These are phyloP conservation scores for Rhinella marina DNA, from an alignment of 2,797 vertebrate species.

Conservation along the genomic window DNA sequence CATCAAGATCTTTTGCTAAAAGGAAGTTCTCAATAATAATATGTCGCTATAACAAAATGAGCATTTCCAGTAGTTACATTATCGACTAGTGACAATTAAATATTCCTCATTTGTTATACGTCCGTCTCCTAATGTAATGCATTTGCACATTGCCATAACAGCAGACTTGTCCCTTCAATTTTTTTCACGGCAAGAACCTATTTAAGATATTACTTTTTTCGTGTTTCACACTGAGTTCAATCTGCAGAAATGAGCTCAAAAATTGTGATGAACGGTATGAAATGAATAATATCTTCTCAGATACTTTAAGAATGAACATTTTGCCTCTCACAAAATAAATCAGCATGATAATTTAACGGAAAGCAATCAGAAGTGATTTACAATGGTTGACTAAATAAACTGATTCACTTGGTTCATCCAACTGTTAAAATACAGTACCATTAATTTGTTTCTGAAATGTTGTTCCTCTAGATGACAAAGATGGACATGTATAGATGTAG, in stretches of 20 bases:
- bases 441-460: neutral
- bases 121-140: neutral
- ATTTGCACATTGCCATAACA: constrained; percentile 7
- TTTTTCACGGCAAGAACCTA: constrained; percentile 29
- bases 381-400: neutral
- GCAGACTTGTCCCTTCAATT: constrained; percentile 42
- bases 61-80: neutral
- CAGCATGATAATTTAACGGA: constrained; percentile 20
- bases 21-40: neutral
- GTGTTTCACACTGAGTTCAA: constrained; percentile 53
- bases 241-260: constrained; percentile 30
- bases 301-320: constrained; percentile 23
- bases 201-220: constrained; percentile 43
- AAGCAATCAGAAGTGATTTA: constrained; percentile 13
- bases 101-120: neutral
- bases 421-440: neutral
- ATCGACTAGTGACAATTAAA: neutral
- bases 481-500: neutral
- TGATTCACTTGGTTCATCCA: neutral
- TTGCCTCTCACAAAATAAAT: constrained; percentile 9
- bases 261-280: constrained; percentile 34
- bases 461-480: neutral
- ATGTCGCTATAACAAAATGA: neutral
- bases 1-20: neutral
- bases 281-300: constrained; percentile 25